These are phyloP conservation scores for Mesorhabditis sp. DNA, from an alignment of 2,888 invertebrate species.

Conservation along the genomic window DNA sequence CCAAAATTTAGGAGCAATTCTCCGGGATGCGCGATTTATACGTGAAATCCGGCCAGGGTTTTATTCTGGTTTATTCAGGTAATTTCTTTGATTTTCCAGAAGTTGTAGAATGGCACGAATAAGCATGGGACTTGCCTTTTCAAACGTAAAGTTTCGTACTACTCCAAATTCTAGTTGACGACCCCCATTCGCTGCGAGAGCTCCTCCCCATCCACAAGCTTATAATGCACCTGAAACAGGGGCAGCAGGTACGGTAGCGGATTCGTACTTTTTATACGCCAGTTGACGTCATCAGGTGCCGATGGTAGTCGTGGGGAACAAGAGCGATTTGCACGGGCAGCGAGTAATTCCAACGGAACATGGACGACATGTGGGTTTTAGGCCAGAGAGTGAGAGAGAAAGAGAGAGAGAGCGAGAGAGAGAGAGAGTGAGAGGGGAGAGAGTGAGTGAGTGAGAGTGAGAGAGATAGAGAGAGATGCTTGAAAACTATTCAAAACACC, in stretches of 20 bases:
- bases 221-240: background rate
- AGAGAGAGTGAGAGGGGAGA: slow-evolving; percentile 58
- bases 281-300: slow-evolving; percentile 65
- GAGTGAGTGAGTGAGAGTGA: background rate
- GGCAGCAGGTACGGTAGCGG: slow-evolving; percentile 7
- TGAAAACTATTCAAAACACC: slow-evolving; percentile 77
- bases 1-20: slow-evolving; percentile 76
- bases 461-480: slow-evolving; percentile 14
- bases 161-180: background rate
- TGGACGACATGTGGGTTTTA: slow-evolving; percentile 57
- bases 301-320: slow-evolving; percentile 98
- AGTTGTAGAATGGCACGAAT: slow-evolving; percentile 80
- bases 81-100: slow-evolving; percentile 81
- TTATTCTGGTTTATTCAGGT: slow-evolving; percentile 89
- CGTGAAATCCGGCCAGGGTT: slow-evolving; percentile 99
- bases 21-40: slow-evolving; percentile 99
- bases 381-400: slow-evolving; percentile 13
- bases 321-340: slow-evolving; percentile 96
- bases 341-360: slow-evolving; percentile 94
- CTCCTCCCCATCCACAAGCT: background rate
- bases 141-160: background rate
- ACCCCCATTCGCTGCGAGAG: background rate
- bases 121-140: slow-evolving; percentile 1
- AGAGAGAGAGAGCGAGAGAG: slow-evolving; percentile 57
- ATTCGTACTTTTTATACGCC: background rate